Evolutionary conservation across 2,113 vertebrate genomes (phyloP), one percentile per base, ranked within the genome.

Genomic region (Chaetodon trifascialis): DNA sequence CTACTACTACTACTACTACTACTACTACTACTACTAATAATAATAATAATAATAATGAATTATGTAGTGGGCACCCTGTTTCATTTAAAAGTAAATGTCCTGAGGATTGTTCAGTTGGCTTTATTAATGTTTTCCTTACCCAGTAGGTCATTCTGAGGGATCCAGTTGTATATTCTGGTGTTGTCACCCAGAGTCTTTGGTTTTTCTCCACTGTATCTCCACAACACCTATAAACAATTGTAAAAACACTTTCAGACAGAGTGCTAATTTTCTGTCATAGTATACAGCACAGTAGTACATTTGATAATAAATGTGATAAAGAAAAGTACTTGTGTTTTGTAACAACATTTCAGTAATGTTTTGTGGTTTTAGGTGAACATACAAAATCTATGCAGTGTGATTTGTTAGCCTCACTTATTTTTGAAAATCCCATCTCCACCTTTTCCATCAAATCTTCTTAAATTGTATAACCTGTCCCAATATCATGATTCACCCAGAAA

Each of bases 141-240:
- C 17, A 97, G 94, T 30, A 99, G 92, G 81, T 97, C 96, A 67
- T 98, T 98, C 88, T 98, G 96, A 69, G 97, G 96, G 47, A 99
- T 92, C 97, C 96, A 97, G 56, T 97, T 79, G 76, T 94, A 97
- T 34, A 95, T 14, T 76, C 79, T 94, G 4, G 95, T 98, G 86
- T 98, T 98, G 30, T 94, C 54, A 64, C 95, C 96, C 44, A 97
- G 87, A 30, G 91, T 89, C 2, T 91, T 87, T 86, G 96, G 96
- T 74, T 91, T 96, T 85, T 95, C 94, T 5, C 96, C 97, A 70
- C 87, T 93, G 86, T 97, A 97, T 79, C 94, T 78, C 97, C 97
- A 99, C 36, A 98, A 80, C 40, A 98, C 96, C 97, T 99, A 78
- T 3, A 69, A 69, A 76, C 16, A 36, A 44, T 2, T 2, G 21